A percentile compares a stretch with the other conserved stretches of the same genome.
Conservation (phyloP, 2,888 invertebrate species). For the Embidobia sp. region DNA sequence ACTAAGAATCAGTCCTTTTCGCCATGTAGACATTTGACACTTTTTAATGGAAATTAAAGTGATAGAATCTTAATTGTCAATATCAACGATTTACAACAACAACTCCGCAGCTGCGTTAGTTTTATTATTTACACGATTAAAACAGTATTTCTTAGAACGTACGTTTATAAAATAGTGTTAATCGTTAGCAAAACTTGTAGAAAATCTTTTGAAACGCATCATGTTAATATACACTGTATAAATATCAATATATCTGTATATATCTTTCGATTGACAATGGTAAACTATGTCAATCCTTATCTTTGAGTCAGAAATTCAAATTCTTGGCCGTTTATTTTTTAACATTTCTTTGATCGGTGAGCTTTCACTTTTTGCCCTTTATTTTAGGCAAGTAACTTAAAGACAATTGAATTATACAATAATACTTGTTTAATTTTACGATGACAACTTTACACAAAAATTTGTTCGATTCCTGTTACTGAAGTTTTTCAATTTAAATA, state of each 20-base stretch:
- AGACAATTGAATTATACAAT: too few species aligned
- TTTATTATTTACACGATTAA: slow-evolving; percentile 33
- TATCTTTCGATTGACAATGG: slow-evolving; percentile 17
- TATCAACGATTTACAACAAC: slow-evolving; percentile 12
- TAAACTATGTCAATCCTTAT: slow-evolving; percentile 25
- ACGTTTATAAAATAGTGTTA: slow-evolving; percentile 47
- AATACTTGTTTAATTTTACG: too few species aligned
- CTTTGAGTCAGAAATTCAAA: neutral
- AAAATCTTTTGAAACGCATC: slow-evolving; percentile 31
- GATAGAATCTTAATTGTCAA: neutral
- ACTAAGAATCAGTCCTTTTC: slow-evolving; percentile 26
- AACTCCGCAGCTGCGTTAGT: slow-evolving; percentile 25
- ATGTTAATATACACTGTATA: slow-evolving; percentile 33
- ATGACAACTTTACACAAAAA: too few species aligned
- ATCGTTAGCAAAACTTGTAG: slow-evolving; percentile 51
- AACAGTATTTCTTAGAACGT: slow-evolving; percentile 22
- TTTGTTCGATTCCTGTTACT: too few species aligned
- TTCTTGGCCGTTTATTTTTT: too few species aligned
- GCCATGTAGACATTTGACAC: neutral
- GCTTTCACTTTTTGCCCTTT: too few species aligned
- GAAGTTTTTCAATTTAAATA: too few species aligned
- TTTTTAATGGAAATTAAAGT: neutral
- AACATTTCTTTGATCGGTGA: too few species aligned
- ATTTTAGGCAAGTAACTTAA: too few species aligned
- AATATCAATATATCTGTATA: slow-evolving; percentile 45